These are phyloP conservation scores for Tachysurus vachellii DNA, from an alignment of 2,113 vertebrate genomes.

Conservation along the genomic window DNA sequence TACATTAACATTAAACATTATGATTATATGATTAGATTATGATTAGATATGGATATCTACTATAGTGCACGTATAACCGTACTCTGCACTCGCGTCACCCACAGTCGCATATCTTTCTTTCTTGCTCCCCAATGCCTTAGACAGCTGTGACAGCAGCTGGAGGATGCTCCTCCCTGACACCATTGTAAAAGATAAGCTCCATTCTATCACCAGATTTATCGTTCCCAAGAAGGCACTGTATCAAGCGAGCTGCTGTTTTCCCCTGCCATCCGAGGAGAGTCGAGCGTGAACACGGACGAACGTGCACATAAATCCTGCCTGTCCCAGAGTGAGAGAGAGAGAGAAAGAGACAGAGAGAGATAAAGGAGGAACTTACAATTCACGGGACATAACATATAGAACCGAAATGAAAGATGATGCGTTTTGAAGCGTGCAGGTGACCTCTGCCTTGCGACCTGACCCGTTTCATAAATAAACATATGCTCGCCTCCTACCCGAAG, in stretches of 20 bases:
- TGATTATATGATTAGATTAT: no score
- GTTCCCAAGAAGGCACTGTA: slow-evolving; percentile 63
- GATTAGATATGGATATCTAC: neutral
- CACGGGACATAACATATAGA: slow-evolving; percentile 6
- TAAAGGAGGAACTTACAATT: slow-evolving; percentile 20
- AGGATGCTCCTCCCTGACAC: slow-evolving; percentile 64
- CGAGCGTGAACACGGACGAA: slow-evolving; percentile 66
- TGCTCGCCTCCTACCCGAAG: slow-evolving; percentile 17
- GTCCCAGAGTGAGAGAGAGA: neutral
- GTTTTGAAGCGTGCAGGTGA: neutral
- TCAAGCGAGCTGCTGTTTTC: slow-evolving; percentile 61
- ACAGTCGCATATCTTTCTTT: slow-evolving; percentile 36
- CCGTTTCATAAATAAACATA: slow-evolving; percentile 51
- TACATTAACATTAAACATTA: neutral
- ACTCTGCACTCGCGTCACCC: neutral
- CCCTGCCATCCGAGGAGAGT: slow-evolving; percentile 65
- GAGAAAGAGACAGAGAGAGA: slow-evolving; percentile 19
- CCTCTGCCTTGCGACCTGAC: slow-evolving; percentile 38
- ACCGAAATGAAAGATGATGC: slow-evolving; percentile 35
- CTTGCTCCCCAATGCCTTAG: slow-evolving; percentile 46
- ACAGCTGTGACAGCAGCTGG: slow-evolving; percentile 61
- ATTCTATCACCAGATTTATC: slow-evolving; percentile 70
- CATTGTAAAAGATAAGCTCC: slow-evolving; percentile 68
- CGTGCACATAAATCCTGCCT: slow-evolving; percentile 62
- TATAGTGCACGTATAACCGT: neutral